A percentile compares a stretch with the other conserved stretches of the same genome.
Conservation (phyloP, 2,797 vertebrate species). For the Tiaroga cobitis region DNA sequence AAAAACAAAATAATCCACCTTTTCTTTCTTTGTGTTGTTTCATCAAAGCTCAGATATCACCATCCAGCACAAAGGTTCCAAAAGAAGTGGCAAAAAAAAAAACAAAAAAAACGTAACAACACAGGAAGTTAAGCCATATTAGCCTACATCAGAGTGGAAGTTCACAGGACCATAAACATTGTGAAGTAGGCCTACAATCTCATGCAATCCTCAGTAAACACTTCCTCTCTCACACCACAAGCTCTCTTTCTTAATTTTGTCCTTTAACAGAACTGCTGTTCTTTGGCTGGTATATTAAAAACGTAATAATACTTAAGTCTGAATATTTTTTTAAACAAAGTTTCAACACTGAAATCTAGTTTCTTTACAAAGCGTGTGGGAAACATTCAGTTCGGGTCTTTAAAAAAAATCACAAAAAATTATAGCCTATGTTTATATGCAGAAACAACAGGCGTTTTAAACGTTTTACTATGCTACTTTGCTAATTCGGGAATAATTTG, state of each 20-base stretch:
- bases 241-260: slow-evolving; percentile 30
- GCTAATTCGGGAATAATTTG: neutral
- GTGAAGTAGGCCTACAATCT: slow-evolving; percentile 6
- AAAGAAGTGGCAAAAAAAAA: neutral
- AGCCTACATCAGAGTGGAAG: slow-evolving; percentile 12
- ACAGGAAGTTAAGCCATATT: slow-evolving; percentile 31
- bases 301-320: neutral
- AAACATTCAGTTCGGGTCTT: neutral
- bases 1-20: neutral
- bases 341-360: neutral
- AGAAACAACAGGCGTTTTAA: neutral
- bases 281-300: neutral
- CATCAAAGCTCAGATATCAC: neutral
- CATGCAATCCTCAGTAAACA: neutral
- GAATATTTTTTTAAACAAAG: neutral
- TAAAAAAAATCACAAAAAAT: neutral
- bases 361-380: neutral
- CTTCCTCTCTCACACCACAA: slow-evolving; percentile 43
- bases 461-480: neutral
- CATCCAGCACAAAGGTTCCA: neutral
- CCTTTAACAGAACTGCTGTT: neutral
- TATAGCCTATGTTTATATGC: neutral
- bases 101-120: neutral
- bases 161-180: neutral
- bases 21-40: neutral